Percentiles rank a stretch among this genome's conserved stretches.
Conservation (phyloP, 2,888 invertebrate species). For the Troides aeacus region DNA sequence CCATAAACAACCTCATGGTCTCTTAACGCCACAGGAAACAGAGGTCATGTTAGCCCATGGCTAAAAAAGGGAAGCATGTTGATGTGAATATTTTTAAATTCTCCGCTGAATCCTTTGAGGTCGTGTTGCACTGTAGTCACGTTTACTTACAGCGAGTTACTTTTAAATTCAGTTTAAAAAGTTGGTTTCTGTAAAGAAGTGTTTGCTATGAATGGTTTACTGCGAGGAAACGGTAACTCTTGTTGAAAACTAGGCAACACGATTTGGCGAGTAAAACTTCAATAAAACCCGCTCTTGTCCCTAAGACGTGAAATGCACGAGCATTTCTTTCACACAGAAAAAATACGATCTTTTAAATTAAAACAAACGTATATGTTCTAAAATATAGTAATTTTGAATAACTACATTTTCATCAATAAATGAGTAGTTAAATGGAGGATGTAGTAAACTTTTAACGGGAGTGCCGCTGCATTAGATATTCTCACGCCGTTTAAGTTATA, state of each 20-base stretch:
- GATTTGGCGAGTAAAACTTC: neutral
- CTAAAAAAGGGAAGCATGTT: too few relatives aligned
- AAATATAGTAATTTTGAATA: too few relatives aligned
- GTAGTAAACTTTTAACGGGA: neutral
- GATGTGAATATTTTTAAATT: neutral
- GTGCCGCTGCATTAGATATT: slow-evolving; percentile 8
- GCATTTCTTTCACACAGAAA: too few relatives aligned
- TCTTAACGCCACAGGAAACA: too few relatives aligned
- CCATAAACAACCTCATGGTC: too few relatives aligned
- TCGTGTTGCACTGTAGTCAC: neutral
- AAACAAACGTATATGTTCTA: too few relatives aligned
- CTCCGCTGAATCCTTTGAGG: neutral
- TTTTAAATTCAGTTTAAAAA: slow-evolving; percentile 16
- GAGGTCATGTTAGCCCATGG: too few relatives aligned
- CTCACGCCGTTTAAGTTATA: slow-evolving; percentile 21
- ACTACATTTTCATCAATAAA: too few relatives aligned
- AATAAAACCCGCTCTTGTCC: neutral
- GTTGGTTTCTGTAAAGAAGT: slow-evolving; percentile 2
- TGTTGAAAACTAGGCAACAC: slow-evolving; percentile 11
- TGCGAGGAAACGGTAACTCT: slow-evolving; percentile 5
- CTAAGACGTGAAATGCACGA: neutral
- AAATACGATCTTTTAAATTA: too few relatives aligned
- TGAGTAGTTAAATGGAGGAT: neutral
- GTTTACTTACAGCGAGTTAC: neutral
- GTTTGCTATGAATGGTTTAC: neutral